Evolutionary conservation across 2,113 vertebrate species (phyloP), one percentile per base, ranked within the genome.

Genomic region (Antechinus stuartii): DNA sequence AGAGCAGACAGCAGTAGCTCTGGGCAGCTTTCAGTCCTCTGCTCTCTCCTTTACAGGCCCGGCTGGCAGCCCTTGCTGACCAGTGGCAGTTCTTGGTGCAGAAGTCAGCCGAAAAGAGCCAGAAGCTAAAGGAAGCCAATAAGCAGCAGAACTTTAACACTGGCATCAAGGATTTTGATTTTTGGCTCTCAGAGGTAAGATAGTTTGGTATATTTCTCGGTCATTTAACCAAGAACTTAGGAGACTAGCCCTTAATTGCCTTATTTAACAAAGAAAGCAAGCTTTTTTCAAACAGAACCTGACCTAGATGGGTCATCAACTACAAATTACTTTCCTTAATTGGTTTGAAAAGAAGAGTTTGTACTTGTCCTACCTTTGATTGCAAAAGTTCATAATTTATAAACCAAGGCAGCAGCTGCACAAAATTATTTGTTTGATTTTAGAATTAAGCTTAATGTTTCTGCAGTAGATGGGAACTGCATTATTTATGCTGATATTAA

Each of bases 101-200:
- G 97, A 99, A 99, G 94, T 99, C 99, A 0, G 99, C 99, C 49
- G 99, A 99, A 96, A 99, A 99, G 98, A 99, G 99, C 97, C 99
- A 99, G 98, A 99, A 99, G 92, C 99, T 99, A 55, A 99, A 99
- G 53, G 99, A 99, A 94, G 99, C 99, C 93, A 99, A 99, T 98
- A 99, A 99, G 94, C 99, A 99, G 97, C 99, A 99, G 98, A 99
- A 99, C 97, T 99, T 99, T 96, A 99, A 99, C 98, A 99, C 99
- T 0, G 99, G 99, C 47, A 99, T 99, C 98, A 99, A 99, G 94
- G 99, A 99, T 99, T 99, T 99, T n/a, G 99, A 99, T 98, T 99
- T 99, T 98, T 99, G 99, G 99, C 99, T 99, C 26, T 99, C 99
- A 8, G 99, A 99, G 99, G 99, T 99, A 98, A 97, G 91, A 27